phyloP scores from a whole-genome alignment of 2,797 vertebrate species.

The Girardinus metallicus region DNA sequence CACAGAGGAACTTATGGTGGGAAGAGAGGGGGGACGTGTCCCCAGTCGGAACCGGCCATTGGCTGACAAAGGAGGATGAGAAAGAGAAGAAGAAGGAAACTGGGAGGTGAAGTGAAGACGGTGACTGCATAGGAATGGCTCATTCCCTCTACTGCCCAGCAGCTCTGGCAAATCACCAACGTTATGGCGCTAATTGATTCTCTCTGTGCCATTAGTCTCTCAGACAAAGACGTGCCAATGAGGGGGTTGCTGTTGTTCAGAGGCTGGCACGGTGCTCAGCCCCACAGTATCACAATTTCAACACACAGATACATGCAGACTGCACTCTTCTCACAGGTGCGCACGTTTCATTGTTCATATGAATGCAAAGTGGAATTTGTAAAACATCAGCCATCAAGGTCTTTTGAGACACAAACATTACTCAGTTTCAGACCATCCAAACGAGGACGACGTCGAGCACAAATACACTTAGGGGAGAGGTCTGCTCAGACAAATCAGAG shows the following conservation, averaged over 20 bases:
- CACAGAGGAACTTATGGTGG: conserved; percentile 52
- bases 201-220: conserved; percentile 82
- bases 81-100: conserved; percentile 22
- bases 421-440: conserved; percentile 56
- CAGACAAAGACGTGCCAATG: conserved; percentile 81
- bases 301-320: conserved; percentile 57
- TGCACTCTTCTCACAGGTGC: conserved; percentile 35
- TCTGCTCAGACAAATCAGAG: conserved; percentile 43
- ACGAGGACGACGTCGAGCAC: conserved; percentile 5
- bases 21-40: conserved; percentile 64
- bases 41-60: conserved; percentile 40
- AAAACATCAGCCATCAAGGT: conserved; percentile 66
- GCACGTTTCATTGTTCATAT: conserved; percentile 39
- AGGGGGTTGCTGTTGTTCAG: conserved; percentile 81
- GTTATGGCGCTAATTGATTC: conserved; percentile 82
- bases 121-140: conserved; percentile 61
- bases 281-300: conserved; percentile 52
- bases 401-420: conserved; percentile 48
- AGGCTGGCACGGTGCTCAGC: conserved; percentile 72
- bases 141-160: conserved; percentile 49
- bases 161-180: conserved; percentile 76
- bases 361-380: conserved; percentile 44
- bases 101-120: conserved; percentile 19
- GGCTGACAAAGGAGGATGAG: conserved; percentile 40
- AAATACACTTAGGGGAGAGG: conserved; percentile 37